Evolutionary conservation across 2,888 invertebrate species (phyloP).

Genomic region (Tipula unca): DNA sequence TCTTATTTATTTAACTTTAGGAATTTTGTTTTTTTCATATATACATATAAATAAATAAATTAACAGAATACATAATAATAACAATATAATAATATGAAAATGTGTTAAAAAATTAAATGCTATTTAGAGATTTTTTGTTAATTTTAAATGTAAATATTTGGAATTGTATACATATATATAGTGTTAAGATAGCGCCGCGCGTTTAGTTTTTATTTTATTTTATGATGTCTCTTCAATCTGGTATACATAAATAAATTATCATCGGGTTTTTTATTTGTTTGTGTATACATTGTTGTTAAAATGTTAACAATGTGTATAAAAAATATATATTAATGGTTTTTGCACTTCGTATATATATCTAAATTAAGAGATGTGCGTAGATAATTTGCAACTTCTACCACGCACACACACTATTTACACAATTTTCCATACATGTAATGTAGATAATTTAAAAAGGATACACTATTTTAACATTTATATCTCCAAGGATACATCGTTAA

Average conservation of each 20-base stretch:
- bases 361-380: neutral
- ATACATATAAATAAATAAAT: neutral
- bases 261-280: neutral
- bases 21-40: neutral
- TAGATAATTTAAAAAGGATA: too few relatives aligned
- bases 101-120: neutral
- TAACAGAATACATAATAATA: neutral
- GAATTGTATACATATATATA: neutral
- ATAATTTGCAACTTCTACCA: neutral
- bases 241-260: neutral
- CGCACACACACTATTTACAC: too few relatives aligned
- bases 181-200: neutral
- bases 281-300: neutral
- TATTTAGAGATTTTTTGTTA: neutral
- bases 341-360: neutral
- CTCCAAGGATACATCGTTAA: neutral
- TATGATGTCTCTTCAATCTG: neutral
- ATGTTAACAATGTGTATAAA: neutral
- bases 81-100: neutral
- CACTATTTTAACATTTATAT: neutral
- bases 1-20: neutral
- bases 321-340: neutral
- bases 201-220: neutral
- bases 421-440: too few relatives aligned
- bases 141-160: slow-evolving; percentile 4